Base-by-base conservation (phyloP, 2,113 vertebrate species). In the Thinocorus orbignyianus region DNA sequence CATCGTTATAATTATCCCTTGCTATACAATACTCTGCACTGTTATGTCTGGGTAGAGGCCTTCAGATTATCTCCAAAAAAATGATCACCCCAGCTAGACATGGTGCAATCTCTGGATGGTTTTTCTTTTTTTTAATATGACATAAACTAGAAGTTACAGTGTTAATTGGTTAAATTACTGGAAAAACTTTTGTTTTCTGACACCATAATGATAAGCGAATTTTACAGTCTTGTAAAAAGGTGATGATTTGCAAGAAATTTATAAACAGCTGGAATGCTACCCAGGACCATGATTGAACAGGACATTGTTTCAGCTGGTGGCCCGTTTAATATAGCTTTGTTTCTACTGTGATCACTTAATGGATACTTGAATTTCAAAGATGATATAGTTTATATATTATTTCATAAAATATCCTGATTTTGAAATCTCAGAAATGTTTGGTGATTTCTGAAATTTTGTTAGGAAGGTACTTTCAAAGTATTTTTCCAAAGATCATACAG, bases 241-340 rank as follows among this genome's bases (percentile, higher is more conserved):
- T 86, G 68, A 73, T 92, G 60, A 81, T 95, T 70, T 92, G 52
- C 60, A 52, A 78, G 58, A 70, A 72, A 71, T 88, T 51, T 91
- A 42, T 72, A 46, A 66, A 65, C 42, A 90, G 26, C 22, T 86
- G 24, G 77, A 83, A 90, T 54, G 44, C 60, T 70, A 35, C 74
- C 79, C 61, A 24, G 72, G 35, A 86, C 26, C 26, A 9, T 51
- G 31, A 17, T 88, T 62, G 76, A 42, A 58, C 42, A 49, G 25
- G 17, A 22, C 72, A 6, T 69, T 89, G 62, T 87, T 86, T 85
- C 78, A 61, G 25, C 44, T 82, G 80, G 52, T 81, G 48, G 8
- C 33, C 6, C 39, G 84, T 93, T 79, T 91, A 72, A 60, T 87
- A 48, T 17, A 51, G 23, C 39, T 65, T 81, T 84, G 16, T 82